Percentiles rank a stretch among this genome's conserved stretches.
These are phyloP conservation scores for Melangyna quadrimaculata DNA, from an alignment of 2,888 invertebrate genomes.

Conservation along the genomic window DNA sequence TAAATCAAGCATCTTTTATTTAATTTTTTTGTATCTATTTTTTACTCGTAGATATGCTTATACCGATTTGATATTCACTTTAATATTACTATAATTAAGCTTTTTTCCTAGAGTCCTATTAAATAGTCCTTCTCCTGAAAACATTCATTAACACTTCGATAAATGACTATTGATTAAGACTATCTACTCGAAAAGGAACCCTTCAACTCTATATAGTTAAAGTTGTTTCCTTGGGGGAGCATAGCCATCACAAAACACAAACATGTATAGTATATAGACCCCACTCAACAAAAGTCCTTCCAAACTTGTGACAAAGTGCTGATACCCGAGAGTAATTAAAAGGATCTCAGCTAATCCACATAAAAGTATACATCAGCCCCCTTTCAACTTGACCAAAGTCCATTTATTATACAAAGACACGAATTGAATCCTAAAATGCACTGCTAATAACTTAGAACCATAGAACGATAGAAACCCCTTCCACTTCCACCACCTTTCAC, in stretches of 20 bases:
- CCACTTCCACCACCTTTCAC: conserved; percentile 31
- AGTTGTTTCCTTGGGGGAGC: conserved; percentile 25
- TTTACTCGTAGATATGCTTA: not conserved
- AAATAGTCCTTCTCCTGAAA: conserved; percentile 33
- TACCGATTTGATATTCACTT: not conserved
- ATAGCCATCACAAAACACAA: not conserved
- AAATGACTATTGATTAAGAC: conserved; percentile 40
- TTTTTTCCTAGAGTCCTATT: not conserved
- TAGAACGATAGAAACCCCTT: too few relatives aligned
- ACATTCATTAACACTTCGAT: conserved; percentile 51
- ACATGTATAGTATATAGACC: conserved; percentile 17
- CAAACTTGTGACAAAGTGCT: conserved; percentile 77
- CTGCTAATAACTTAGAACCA: conserved; percentile 55
- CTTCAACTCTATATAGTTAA: not conserved
- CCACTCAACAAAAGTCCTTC: conserved; percentile 33
- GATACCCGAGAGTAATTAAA: conserved; percentile 79
- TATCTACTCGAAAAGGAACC: not conserved
- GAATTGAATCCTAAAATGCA: conserved; percentile 58
- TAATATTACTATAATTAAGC: not conserved
- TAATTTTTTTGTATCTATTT: not conserved
- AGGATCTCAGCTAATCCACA: conserved; percentile 78
- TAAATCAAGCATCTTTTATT: too few relatives aligned
- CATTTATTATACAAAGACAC: conserved; percentile 76
- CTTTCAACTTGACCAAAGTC: conserved; percentile 77
- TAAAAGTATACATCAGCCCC: conserved; percentile 3